Base-by-base conservation (phyloP, 2,797 vertebrate species). In the Sebastes minor region DNA sequence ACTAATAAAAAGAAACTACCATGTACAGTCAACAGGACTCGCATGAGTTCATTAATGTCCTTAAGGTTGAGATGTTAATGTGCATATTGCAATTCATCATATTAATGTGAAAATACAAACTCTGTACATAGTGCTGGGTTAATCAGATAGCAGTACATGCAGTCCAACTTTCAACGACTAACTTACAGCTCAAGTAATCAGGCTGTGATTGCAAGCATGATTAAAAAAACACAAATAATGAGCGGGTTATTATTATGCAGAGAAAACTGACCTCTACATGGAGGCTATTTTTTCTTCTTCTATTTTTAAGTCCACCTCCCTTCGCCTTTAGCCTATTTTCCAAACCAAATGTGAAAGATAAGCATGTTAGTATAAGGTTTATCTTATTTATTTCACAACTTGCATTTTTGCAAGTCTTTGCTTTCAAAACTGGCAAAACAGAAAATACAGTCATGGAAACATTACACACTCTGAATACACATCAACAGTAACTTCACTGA, bases 181-280 rank as follows among this genome's bases (percentile, higher is more conserved):
- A 74, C 14, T 9, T 27, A 32, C 59, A 72, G 71, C 59, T 83
- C 4, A 20, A 70, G 46, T 69, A 87, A 92, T 89, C 75, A 89
- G 30, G 59, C 72, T 46, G 33, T 88, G 74, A 92, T 88, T 88
- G 42, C 23, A 71, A 38, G 28, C 74, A 4, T 77, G 63, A 81
- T 87, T 80, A 76, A 42, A 10, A 82, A 84, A 83, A 86, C 67
- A 70, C 13, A 76, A 71, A 53, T 80, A 81, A 86, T 75, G 53
- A 89, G 49, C 8, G 11, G 5, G 27, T 62, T 73, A 84, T 87
- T 71, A 70, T 63, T 67, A 83, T 74, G 52, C 33, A 78, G 11
- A 61, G 20, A 80, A 85, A 82, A 14, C 16, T 32, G 33, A 71
- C 22, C 57, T 61, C 55, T 27, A 27, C 35, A 14, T 12, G 28